These are phyloP conservation scores for Meta bourneti DNA, from an alignment of 2,888 invertebrate species.

Conservation along the genomic window DNA sequence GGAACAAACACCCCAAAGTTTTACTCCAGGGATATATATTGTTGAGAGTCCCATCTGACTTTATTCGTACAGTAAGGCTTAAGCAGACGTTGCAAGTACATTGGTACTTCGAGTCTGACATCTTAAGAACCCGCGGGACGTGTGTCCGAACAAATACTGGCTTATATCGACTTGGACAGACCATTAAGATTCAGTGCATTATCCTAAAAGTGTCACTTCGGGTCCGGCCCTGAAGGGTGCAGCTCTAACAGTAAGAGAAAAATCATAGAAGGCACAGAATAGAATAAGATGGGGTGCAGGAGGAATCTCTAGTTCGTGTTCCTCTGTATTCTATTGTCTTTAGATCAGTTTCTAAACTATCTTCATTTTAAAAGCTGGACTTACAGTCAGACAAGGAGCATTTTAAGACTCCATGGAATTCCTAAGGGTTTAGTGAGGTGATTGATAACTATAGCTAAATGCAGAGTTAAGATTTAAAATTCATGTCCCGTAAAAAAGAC, in stretches of 20 bases:
- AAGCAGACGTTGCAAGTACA: no score
- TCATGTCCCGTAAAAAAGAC: no score
- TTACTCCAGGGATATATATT: no score
- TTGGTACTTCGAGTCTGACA: not conserved
- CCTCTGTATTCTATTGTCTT: not conserved
- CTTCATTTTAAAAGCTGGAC: not conserved
- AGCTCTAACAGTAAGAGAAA: not conserved
- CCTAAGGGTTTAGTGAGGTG: no score
- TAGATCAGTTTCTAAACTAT: not conserved
- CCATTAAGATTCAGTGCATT: slow-evolving; percentile 17
- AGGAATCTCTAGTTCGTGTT: not conserved
- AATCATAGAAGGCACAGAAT: not conserved
- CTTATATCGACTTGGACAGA: not conserved
- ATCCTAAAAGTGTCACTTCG: slow-evolving; percentile 28
- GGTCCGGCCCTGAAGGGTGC: not conserved
- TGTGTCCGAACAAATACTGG: not conserved
- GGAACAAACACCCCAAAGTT: no score
- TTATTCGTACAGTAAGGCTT: no score
- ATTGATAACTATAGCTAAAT: no score
- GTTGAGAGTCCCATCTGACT: no score
- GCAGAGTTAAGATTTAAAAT: no score
- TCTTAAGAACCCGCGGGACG: not conserved
- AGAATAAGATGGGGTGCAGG: not conserved
- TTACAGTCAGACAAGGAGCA: no score
- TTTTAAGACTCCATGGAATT: no score